Evolutionary conservation across 2,888 invertebrate genomes (phyloP), one percentile per base, ranked within the genome.

Genomic region (Scaptomyza flava): DNA sequence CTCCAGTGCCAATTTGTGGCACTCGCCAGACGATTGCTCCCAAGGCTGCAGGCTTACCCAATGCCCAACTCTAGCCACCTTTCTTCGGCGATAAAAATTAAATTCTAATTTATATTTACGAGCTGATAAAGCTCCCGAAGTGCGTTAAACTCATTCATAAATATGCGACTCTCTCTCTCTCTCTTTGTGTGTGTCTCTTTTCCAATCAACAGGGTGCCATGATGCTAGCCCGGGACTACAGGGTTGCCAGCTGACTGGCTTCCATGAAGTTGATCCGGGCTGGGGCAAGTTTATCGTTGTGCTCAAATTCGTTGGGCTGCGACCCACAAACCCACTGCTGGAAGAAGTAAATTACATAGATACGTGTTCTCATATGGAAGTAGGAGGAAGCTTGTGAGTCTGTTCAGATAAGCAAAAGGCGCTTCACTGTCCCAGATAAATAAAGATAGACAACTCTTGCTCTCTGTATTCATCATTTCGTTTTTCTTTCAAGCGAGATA

Each of bases 61-160:
- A 20, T 46, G 9, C 51, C 51, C 34, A 58, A 34, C 56, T 23
- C 54, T 42, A 42, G 48, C 63, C 51, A 73, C 70, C 81, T 73
- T 68, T 76, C 70, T 60, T 58, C 76, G 69, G 50, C 77, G 69
- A 86, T 83, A 87, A 85, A 85, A 85, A 85, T 87, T 86, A 86
- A 83, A 85, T 83, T 85, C 88, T 87, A 87, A 84, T 84, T 84
- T 82, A 84, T 87, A 84, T 84, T 84, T 84, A 84, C 85, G 85
- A 88, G 79, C 87, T 86, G 88, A 88, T 85, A 85, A 85, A 87
- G 68, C 87, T 78, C 71, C 81, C 65, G 72, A 57, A 72, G 82
- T 81, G 81, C 76, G 85, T 82, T 77, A 74, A 76, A 41, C 72
- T 67, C 74, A 82, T 86, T 80, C 76, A 81, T 87, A 87, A 83